Base-by-base conservation (phyloP, 2,797 vertebrate genomes). In the Chelon auratus region DNA sequence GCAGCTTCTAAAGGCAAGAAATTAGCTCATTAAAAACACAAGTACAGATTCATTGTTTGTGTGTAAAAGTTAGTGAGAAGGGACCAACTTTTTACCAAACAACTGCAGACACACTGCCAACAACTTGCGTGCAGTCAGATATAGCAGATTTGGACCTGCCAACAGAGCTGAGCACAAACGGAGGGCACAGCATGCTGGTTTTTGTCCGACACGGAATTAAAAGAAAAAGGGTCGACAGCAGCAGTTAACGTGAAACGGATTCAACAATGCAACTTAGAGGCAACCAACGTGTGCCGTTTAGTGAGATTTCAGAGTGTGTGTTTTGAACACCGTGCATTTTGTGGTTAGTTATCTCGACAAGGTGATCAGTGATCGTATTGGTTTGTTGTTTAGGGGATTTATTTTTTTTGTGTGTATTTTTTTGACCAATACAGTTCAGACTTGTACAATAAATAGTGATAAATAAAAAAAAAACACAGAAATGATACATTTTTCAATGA, bases 361-460 rank as follows among this genome's bases (percentile, higher is more conserved):
- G 86, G 81, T 91, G 84, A 90, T 91, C 87, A 72, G 91, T 93
- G 85, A 88, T 93, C 73, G 45, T 92, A 88, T 85, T 88, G 84
- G 82, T 91, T 89, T 93, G 88, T 86, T 94, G 91, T 93, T 90
- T 79, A 84, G 88, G 87, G 90, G 85, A 80, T 86, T 72, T 88
- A 89, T 87, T 81, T 87, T 72, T 88, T 90, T 87, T 89, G 87
- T 94, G 87, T 94, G 90, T 94, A 73, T 90, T 91, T 92, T 26
- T 93, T 91, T 93, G 85, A 91, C 81, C 68, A 85, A 89, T 87
- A 91, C 85, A 91, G 77, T 91, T 88, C 80, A 89, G 89, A 82
- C 89, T 88, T 93, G 91, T 93, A 91, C 80, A 93, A 91, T 88
- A 92, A 91, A 87, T 90, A 89, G 90, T 89, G 26, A 90, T 88